Conservation (phyloP, 1,140 invertebrate genomes). For the Melitaea cinxia region DNA sequence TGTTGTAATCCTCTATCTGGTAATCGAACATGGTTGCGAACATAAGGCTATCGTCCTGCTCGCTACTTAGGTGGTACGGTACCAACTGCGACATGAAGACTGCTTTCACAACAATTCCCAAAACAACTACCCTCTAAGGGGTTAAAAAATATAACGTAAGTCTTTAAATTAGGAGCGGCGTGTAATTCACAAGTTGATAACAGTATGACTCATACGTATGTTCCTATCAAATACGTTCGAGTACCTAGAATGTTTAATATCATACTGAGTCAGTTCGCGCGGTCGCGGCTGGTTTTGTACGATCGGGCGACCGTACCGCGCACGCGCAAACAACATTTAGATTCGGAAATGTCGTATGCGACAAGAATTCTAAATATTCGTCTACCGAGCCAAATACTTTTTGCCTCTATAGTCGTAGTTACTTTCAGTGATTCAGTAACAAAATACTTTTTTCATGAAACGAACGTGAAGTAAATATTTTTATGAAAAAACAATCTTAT, state of each 20-base stretch:
- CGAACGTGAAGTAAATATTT: slow-evolving; percentile 41
- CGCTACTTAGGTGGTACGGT: slow-evolving; percentile 73
- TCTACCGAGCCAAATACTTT: slow-evolving; percentile 66
- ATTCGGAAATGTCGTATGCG: slow-evolving; percentile 55
- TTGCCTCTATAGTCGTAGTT: slow-evolving; percentile 47
- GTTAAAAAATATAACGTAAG: slow-evolving; percentile 31
- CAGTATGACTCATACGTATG: slow-evolving; percentile 68
- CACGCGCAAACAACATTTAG: slow-evolving; percentile 60
- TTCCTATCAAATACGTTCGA: slow-evolving; percentile 57
- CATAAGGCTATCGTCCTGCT: slow-evolving; percentile 79
- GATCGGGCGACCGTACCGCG: slow-evolving; percentile 55
- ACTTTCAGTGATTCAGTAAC: slow-evolving; percentile 66
- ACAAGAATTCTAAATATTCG: slow-evolving; percentile 67
- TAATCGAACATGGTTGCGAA: slow-evolving; percentile 82
- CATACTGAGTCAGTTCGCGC: slow-evolving; percentile 75
- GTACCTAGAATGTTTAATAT: slow-evolving; percentile 76
- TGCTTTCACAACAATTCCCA: slow-evolving; percentile 58
- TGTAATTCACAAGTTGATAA: slow-evolving; percentile 66
- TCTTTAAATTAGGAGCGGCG: slow-evolving; percentile 49
- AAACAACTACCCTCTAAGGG: slow-evolving; percentile 35
- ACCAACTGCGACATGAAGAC: slow-evolving; percentile 80
- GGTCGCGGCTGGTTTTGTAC: slow-evolving; percentile 73
- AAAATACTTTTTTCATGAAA: slow-evolving; percentile 67
- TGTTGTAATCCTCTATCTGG: slow-evolving; percentile 74
- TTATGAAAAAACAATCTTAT: slow-evolving; percentile 21